These are phyloP conservation scores for Pontoporia blainvillei DNA, from an alignment of 2,113 vertebrate species.

Conservation along the genomic window DNA sequence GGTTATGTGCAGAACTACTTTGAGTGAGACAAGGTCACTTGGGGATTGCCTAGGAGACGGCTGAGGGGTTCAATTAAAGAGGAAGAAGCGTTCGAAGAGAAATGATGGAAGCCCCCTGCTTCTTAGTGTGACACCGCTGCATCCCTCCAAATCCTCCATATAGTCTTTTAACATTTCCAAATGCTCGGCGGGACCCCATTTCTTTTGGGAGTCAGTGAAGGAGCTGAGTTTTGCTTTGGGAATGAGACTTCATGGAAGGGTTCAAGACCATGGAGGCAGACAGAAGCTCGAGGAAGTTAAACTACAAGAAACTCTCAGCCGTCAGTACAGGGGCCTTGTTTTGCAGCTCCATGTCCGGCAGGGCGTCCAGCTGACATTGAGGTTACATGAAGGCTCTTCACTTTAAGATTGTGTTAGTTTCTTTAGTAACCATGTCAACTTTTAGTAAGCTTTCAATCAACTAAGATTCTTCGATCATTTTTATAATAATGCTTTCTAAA, in stretches of 20 bases:
- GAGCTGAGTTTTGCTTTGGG: background rate
- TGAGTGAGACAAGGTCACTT: background rate
- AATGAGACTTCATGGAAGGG: background rate
- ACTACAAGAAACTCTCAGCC: background rate
- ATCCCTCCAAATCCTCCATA: background rate
- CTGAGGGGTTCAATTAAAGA: background rate
- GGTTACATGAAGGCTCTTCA: background rate
- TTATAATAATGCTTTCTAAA: background rate
- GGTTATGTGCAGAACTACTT: background rate
- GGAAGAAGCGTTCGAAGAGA: background rate
- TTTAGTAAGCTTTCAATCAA: slow-evolving; percentile 12
- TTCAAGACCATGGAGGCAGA: background rate
- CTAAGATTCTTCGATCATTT: background rate
- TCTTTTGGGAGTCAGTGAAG: background rate
- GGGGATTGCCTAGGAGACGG: background rate
- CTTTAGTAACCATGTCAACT: background rate
- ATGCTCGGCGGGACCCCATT: background rate
- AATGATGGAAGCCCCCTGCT: background rate
- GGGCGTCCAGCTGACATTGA: background rate
- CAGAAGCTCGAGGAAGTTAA: background rate
- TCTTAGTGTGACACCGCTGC: too few species aligned
- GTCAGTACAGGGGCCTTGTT: background rate
- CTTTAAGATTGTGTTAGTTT: background rate
- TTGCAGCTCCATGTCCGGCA: background rate
- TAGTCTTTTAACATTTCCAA: background rate